These are phyloP conservation scores for Synanthedon vespiformis DNA, from an alignment of 2,888 invertebrate species.

Conservation along the genomic window DNA sequence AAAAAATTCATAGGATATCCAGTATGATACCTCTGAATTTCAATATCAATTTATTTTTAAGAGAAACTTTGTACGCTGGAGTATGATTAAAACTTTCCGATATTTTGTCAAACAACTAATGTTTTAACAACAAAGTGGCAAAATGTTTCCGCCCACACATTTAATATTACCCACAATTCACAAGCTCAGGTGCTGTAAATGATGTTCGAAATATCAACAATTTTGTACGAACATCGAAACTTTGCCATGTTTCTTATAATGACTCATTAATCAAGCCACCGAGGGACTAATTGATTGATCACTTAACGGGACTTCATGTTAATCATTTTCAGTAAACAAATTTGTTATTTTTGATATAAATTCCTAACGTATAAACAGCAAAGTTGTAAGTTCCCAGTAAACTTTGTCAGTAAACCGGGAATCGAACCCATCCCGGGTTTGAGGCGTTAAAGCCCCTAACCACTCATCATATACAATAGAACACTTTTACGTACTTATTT, in stretches of 20 bases:
- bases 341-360: background rate
- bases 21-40: slow-evolving; percentile 1
- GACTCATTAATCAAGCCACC: slow-evolving; percentile 9
- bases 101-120: background rate
- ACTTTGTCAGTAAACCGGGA: too few relatives aligned
- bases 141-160: slow-evolving; percentile 12
- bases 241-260: slow-evolving; percentile 10
- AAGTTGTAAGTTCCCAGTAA: too few relatives aligned
- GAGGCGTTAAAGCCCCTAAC: too few relatives aligned
- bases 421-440: too few relatives aligned
- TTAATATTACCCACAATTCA: slow-evolving; percentile 28
- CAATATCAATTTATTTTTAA: background rate
- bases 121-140: background rate
- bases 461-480: too few relatives aligned
- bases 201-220: slow-evolving; percentile 21
- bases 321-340: background rate
- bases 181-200: slow-evolving; percentile 26
- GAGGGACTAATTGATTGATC: slow-evolving; percentile 12
- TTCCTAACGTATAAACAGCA: too few relatives aligned
- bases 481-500: too few relatives aligned
- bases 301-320: slow-evolving; percentile 1
- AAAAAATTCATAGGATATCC: slow-evolving; percentile 13
- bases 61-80: background rate
- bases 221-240: slow-evolving; percentile 20
- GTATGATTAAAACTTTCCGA: too few relatives aligned